Conservation (phyloP, 2,797 vertebrate genomes). For the Megalops cyprinoides region DNA sequence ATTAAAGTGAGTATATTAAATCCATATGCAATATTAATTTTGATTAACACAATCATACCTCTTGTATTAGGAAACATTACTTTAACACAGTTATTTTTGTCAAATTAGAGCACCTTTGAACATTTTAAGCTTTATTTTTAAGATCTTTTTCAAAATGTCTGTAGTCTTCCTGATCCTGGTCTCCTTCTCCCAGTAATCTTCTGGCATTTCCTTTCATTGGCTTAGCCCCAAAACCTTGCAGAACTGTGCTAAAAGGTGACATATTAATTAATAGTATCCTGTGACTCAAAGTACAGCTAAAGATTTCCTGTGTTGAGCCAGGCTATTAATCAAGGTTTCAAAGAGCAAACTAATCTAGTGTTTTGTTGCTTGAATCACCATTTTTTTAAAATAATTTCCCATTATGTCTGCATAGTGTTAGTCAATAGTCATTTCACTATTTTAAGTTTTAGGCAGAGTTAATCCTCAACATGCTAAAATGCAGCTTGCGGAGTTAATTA, state of each 20-base stretch:
- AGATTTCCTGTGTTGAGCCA: not conserved
- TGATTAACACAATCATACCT: too few relatives aligned
- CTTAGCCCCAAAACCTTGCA: not conserved
- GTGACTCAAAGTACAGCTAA: not conserved
- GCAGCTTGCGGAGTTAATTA: not conserved
- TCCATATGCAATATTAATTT: too few relatives aligned
- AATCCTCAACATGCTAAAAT: not conserved
- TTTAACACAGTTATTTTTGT: too few relatives aligned
- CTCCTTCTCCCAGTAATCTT: slow-evolving; percentile 34
- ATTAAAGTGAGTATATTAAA: too few relatives aligned
- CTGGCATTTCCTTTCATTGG: not conserved
- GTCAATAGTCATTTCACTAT: too few relatives aligned
- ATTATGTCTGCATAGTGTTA: too few relatives aligned
- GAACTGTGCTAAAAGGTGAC: not conserved
- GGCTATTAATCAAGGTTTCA: not conserved
- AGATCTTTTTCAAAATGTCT: too few relatives aligned
- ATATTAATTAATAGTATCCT: not conserved
- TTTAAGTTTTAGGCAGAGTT: not conserved
- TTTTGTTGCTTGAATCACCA: not conserved
- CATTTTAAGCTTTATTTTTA: too few relatives aligned
- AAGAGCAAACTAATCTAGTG: not conserved
- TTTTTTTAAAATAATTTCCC: not conserved
- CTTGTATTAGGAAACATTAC: too few relatives aligned
- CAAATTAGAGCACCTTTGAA: too few relatives aligned
- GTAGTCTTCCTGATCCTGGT: too few relatives aligned